Conservation (phyloP, 2,888 invertebrate genomes). For the Tiliacea citrago region DNA sequence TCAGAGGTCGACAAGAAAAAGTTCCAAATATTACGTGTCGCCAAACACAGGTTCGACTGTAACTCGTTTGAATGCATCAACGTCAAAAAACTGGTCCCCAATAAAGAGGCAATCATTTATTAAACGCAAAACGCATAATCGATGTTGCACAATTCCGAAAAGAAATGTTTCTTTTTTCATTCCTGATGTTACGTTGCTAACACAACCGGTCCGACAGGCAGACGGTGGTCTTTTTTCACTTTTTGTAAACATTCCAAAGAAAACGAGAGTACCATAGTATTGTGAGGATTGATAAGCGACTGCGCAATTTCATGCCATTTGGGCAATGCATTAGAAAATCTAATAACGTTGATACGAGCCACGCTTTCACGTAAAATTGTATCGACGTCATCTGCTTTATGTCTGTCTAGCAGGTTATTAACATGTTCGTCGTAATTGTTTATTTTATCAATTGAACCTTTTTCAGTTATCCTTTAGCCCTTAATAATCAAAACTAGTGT, state of each 20-base stretch:
- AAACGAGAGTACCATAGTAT: slow-evolving; percentile 75
- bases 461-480: background rate
- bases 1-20: slow-evolving; percentile 13
- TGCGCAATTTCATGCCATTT: slow-evolving; percentile 79
- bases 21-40: slow-evolving; percentile 33
- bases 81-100: slow-evolving; percentile 50
- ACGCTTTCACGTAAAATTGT: slow-evolving; percentile 76
- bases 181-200: slow-evolving; percentile 67
- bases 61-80: slow-evolving; percentile 33
- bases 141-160: slow-evolving; percentile 73
- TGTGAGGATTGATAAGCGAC: slow-evolving; percentile 70
- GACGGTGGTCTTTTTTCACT: slow-evolving; percentile 57
- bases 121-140: slow-evolving; percentile 65
- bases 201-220: slow-evolving; percentile 64
- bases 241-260: slow-evolving; percentile 76
- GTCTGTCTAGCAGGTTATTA: slow-evolving; percentile 15
- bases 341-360: slow-evolving; percentile 66
- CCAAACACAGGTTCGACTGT: slow-evolving; percentile 30
- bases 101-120: slow-evolving; percentile 61
- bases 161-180: slow-evolving; percentile 68
- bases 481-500: slow-evolving; percentile 5
- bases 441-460: background rate
- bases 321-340: slow-evolving; percentile 68
- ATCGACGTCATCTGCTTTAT: slow-evolving; percentile 37
- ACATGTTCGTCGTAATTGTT: background rate